Conservation (phyloP, 2,113 vertebrate genomes). For the Phoxinus phoxinus region DNA sequence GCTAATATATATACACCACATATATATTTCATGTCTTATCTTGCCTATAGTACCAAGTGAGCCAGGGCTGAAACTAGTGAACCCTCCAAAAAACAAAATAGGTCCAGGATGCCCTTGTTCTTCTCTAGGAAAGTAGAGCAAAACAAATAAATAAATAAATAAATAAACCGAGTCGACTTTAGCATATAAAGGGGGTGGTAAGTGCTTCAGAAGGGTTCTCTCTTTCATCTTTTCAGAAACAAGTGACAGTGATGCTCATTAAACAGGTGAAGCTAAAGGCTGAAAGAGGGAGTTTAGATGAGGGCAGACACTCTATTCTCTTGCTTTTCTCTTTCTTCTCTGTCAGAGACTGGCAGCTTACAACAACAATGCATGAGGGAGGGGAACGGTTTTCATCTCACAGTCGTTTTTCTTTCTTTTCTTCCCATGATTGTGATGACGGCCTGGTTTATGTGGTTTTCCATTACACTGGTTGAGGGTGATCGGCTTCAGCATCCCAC, state of each 20-base stretch:
- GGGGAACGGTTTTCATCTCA: not conserved
- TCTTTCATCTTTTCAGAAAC: not conserved
- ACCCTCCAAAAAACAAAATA: not conserved
- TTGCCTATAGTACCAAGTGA: not conserved
- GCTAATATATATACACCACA: no score
- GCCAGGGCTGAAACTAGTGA: not conserved
- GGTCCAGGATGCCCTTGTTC: not conserved
- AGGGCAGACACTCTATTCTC: not conserved
- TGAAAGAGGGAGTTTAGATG: not conserved
- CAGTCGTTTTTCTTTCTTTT: not conserved
- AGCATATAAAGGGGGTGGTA: constrained; percentile 12
- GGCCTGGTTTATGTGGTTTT: not conserved
- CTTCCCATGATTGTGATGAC: not conserved
- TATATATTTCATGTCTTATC: not conserved
- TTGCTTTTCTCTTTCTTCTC: not conserved
- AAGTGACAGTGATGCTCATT: constrained; percentile 25
- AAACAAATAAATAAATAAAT: not conserved
- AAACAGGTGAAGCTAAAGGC: constrained; percentile 26
- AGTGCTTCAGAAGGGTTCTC: not conserved
- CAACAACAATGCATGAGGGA: not conserved
- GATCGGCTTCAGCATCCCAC: not conserved
- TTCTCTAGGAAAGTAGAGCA: constrained; percentile 11
- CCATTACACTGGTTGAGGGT: not conserved
- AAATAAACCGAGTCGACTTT: not conserved
- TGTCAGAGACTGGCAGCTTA: not conserved